Evolutionary conservation across 2,888 invertebrate genomes (phyloP), one percentile per base, ranked within the genome.

Genomic region (Allophyes oxyacanthae): DNA sequence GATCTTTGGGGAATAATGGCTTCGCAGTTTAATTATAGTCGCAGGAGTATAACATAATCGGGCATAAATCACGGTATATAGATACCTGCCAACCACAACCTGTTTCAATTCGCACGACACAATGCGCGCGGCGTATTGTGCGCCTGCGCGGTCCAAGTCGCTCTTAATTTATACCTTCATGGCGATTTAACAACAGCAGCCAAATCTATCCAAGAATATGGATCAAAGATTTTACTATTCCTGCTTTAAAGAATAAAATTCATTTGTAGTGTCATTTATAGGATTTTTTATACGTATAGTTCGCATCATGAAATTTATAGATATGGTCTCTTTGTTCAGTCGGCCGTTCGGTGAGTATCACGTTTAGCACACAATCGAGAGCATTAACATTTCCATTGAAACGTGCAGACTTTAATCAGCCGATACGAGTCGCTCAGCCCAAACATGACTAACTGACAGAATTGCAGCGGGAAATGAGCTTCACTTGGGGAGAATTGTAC

Each of bases 61-160:
- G 79, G 72, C 84, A 92, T 92, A 93, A 93, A 93, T 93, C 92
- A 91, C 81, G 72, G 67, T 81, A 84, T 87, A 92, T 90, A 89
- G 90, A 92, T 90, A 93, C 90, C 91, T 92, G 92, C 85, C 92
- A 89, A 78, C 72, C 87, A 78, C 91, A 93, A 92, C 94, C 93
- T 94, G 95, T 95, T 94, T 94, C 87, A 84, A 88, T 92, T 88
- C 90, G 90, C 89, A 83, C 87, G 83, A 81, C 85, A 90, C 87
- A 89, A 90, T 86, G 85, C 84, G 70, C 80, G 82, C 80, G 73
- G 73, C 55, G 83, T 80, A 85, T 88, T 91, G 87, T 89, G 82
- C 81, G 83, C 79, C 79, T 66, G 83, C 82, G 84, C 84, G 69
- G 79, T 74, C 82, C 86, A 86, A 86, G 79, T 84, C 81, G 69